A percentile compares a stretch with the other conserved stretches of the same genome.
phyloP scores from a whole-genome alignment of 2,113 vertebrate genomes.

The Murina feae region DNA sequence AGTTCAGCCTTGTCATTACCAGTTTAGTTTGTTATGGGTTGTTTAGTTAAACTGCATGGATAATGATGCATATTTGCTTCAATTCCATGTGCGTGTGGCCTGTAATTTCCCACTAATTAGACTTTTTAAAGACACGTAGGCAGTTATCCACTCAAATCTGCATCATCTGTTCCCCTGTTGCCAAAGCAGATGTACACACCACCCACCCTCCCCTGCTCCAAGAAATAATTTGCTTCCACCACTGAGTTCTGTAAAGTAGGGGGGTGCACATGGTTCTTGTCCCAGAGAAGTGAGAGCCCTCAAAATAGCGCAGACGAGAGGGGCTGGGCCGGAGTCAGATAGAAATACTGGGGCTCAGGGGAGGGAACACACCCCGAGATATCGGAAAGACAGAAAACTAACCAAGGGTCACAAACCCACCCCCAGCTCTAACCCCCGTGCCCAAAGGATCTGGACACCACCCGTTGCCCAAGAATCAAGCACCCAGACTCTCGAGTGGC shows the following conservation, averaged over 20 bases:
- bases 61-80: constrained; percentile 43
- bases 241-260: not conserved
- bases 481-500: not conserved
- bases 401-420: not conserved
- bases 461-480: not conserved
- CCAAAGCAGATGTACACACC: constrained; percentile 54
- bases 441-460: not conserved
- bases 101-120: constrained; percentile 71
- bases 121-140: constrained; percentile 63
- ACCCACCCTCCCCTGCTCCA: not conserved
- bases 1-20: constrained; percentile 55
- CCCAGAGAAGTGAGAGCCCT: not conserved
- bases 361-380: not conserved
- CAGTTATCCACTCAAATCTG: constrained; percentile 55
- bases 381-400: not conserved
- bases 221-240: not conserved
- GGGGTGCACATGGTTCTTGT: not conserved
- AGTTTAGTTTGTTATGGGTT: constrained; percentile 57
- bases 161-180: constrained; percentile 22
- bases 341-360: not conserved
- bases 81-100: not conserved
- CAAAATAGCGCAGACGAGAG: not conserved
- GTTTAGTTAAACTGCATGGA: constrained; percentile 51
- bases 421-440: not conserved
- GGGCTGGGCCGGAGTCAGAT: not conserved